phyloP scores from a whole-genome alignment of 2,888 invertebrate genomes.

The Aporophyla nigra region DNA sequence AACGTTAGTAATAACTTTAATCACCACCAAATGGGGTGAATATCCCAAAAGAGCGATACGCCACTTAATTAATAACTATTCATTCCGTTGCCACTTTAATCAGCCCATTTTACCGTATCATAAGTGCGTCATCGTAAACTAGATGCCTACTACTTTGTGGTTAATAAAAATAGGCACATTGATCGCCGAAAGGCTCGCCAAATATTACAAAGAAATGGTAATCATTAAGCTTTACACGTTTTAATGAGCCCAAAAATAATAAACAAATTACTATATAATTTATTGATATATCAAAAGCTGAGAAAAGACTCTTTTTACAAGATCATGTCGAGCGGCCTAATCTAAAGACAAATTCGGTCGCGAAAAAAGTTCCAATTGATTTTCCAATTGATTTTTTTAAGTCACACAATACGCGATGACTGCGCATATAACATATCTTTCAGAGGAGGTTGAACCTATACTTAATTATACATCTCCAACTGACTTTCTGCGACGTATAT shows the following conservation, averaged over 20 bases:
- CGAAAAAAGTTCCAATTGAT: background rate
- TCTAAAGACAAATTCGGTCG: background rate
- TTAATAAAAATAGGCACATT: background rate
- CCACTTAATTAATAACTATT: too few relatives aligned
- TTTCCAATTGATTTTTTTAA: background rate
- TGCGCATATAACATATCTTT: conserved; percentile 35
- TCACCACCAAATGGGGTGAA: background rate
- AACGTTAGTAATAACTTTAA: too few relatives aligned
- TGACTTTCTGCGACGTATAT: conserved; percentile 61
- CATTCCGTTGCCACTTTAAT: too few relatives aligned
- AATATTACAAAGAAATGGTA: background rate
- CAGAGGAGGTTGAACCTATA: conserved; percentile 34
- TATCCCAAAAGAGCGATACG: too few relatives aligned
- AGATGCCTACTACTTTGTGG: background rate
- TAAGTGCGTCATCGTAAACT: background rate
- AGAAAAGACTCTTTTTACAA: background rate
- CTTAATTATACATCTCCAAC: conserved; percentile 55
- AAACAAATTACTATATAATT: conserved; percentile 11
- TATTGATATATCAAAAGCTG: background rate
- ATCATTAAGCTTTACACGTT: background rate
- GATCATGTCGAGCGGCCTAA: background rate
- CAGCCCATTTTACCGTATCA: background rate
- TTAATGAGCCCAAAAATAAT: conserved; percentile 4
- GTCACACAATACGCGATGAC: conserved; percentile 30
- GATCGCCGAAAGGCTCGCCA: background rate